Conservation (phyloP, 1,140 invertebrate genomes). For the Diachasmimorpha longicaudata region DNA sequence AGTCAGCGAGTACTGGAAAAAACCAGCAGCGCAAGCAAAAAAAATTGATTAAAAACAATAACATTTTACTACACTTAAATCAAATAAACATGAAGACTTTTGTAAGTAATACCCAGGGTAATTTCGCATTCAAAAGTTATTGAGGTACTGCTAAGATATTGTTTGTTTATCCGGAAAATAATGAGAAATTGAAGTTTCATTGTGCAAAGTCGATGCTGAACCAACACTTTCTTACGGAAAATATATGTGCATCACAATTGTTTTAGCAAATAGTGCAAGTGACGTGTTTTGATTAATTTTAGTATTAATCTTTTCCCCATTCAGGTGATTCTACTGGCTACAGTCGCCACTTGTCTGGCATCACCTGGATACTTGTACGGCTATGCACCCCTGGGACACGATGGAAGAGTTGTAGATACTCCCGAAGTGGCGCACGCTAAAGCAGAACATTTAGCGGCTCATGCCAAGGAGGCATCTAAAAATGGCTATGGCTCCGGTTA, state of each 20-base stretch:
- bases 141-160: background rate
- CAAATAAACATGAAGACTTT: conserved; percentile 32
- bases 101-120: conserved; percentile 29
- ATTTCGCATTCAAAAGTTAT: background rate
- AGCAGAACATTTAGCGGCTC: conserved; percentile 62
- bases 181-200: background rate
- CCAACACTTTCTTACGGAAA: no score
- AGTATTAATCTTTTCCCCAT: no score
- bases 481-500: conserved; percentile 45
- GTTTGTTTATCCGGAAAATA: no score
- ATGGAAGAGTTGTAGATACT: conserved; percentile 64
- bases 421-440: conserved; percentile 66
- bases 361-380: conserved; percentile 15
- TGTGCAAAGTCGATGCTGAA: background rate
- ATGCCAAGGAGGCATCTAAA: conserved; percentile 48
- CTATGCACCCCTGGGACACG: conserved; percentile 41
- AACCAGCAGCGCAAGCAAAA: conserved; percentile 34
- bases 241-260: no score
- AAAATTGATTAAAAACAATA: background rate
- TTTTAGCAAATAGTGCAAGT: no score
- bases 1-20: conserved; percentile 38
- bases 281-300: no score
- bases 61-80: no score
- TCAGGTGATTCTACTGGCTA: conserved; percentile 29
- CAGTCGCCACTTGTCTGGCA: conserved; percentile 24